These are phyloP conservation scores for Dryomyza anilis DNA, from an alignment of 2,888 invertebrate species.

Conservation along the genomic window DNA sequence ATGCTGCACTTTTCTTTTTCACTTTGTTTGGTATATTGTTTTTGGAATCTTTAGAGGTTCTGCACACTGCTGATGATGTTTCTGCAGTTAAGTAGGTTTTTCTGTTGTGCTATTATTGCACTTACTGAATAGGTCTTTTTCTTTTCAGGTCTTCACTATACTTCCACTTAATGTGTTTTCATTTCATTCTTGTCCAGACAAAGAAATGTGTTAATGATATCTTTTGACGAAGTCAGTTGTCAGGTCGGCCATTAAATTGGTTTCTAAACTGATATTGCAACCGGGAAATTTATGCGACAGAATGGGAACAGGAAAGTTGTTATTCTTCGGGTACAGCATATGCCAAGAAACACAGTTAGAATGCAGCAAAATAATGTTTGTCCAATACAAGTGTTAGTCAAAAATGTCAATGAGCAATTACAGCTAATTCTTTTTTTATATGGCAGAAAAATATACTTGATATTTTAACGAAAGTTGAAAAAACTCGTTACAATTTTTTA, in stretches of 20 bases:
- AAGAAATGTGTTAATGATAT: background rate
- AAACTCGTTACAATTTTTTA: no score
- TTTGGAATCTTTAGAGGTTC: background rate
- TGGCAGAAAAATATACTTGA: no score
- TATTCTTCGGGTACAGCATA: background rate
- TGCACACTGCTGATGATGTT: background rate
- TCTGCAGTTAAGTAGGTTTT: slow-evolving; percentile 7
- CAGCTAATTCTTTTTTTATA: no score
- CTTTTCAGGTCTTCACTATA: background rate
- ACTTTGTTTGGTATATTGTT: background rate
- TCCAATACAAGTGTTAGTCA: no score
- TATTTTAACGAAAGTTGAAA: no score
- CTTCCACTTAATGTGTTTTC: no score
- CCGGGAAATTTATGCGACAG: background rate
- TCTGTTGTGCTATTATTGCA: background rate
- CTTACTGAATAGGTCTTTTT: background rate
- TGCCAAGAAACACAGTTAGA: no score
- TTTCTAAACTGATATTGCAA: no score
- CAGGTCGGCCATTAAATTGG: background rate
- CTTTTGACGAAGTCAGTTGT: background rate
- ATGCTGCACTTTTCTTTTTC: background rate
- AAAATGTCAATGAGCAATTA: no score
- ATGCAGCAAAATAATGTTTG: no score
- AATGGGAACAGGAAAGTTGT: background rate
- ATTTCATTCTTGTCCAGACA: no score